Evolutionary conservation across 2,113 vertebrate species (phyloP).

Genomic region (Micronycteris hirsuta): DNA sequence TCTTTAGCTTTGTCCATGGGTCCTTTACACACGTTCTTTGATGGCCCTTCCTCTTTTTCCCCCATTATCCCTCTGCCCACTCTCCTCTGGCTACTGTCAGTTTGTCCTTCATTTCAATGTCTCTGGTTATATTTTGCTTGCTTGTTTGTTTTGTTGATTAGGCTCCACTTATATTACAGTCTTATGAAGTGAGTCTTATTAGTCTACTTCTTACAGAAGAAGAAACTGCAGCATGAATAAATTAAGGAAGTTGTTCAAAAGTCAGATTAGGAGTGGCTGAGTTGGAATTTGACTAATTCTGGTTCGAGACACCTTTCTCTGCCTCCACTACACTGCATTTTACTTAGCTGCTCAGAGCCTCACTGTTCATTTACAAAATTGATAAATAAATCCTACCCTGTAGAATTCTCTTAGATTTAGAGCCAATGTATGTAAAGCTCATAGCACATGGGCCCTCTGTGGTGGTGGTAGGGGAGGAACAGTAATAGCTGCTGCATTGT

Average conservation of each 20-base stretch:
- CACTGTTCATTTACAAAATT: background rate
- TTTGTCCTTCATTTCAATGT: too few relatives aligned
- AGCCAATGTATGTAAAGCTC: background rate
- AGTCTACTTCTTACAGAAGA: background rate
- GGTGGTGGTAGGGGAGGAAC: background rate
- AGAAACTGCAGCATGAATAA: background rate
- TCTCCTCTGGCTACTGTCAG: too few relatives aligned
- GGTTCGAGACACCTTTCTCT: background rate
- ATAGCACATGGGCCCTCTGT: background rate
- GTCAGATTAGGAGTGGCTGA: background rate
- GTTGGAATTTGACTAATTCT: background rate
- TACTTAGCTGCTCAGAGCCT: background rate
- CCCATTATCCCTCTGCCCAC: too few relatives aligned
- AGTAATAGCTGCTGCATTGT: background rate
- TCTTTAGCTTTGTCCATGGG: too few relatives aligned
- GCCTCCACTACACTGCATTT: background rate
- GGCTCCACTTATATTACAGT: background rate
- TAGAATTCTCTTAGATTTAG: background rate
- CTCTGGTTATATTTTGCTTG: too few relatives aligned
- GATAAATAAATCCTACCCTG: background rate
- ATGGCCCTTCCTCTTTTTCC: too few relatives aligned
- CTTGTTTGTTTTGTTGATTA: too few relatives aligned
- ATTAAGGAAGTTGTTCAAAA: background rate
- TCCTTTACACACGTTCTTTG: too few relatives aligned
- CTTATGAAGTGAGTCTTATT: background rate